Evolutionary conservation across 2,888 invertebrate genomes (phyloP).

Genomic region (Lithophane leautieri): DNA sequence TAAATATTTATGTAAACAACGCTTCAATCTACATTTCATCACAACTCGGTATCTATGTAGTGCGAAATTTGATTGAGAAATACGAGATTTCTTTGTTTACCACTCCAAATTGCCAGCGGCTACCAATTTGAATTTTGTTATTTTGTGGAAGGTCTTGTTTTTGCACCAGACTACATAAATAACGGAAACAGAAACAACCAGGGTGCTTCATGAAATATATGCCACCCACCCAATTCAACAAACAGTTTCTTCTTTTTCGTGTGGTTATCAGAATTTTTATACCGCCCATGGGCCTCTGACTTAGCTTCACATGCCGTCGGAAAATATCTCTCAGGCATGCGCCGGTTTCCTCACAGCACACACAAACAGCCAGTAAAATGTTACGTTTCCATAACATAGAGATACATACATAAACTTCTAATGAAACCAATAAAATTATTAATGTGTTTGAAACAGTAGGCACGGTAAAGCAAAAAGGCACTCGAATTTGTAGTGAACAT

Average conservation of each 20-base stretch:
- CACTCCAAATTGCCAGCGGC: neutral
- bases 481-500: constrained; percentile 14
- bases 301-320: no score
- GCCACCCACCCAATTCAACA: neutral
- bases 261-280: no score
- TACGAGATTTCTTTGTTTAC: constrained; percentile 38
- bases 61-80: constrained; percentile 20
- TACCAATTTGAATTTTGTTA: constrained; percentile 29
- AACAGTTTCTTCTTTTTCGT: neutral
- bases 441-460: constrained; percentile 30
- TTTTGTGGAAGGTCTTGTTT: constrained; percentile 10
- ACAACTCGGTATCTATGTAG: constrained; percentile 6
- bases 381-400: constrained; percentile 7
- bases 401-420: constrained; percentile 10
- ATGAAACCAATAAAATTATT: constrained; percentile 27
- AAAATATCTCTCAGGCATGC: no score
- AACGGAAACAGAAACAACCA: constrained; percentile 5
- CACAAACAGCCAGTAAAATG: neutral
- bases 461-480: constrained; percentile 16
- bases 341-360: no score
- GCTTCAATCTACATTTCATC: constrained; percentile 36
- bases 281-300: no score
- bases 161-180: constrained; percentile 1
- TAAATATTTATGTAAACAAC: constrained; percentile 50
- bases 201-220: neutral